phyloP scores from a whole-genome alignment of 1,140 invertebrate genomes.

The Episyrphus balteatus region DNA sequence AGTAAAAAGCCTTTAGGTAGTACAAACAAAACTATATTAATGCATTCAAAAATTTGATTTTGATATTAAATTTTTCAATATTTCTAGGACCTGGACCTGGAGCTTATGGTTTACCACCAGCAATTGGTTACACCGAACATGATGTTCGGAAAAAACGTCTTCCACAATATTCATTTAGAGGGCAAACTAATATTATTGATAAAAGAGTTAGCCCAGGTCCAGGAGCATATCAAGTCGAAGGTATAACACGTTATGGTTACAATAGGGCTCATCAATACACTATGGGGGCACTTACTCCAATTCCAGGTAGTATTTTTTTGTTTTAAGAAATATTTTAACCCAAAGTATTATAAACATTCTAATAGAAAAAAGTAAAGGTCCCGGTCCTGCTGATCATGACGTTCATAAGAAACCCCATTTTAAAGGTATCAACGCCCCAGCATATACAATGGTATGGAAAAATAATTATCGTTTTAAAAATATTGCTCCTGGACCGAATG shows the following conservation, averaged over 20 bases:
- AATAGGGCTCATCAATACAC: slow-evolving; percentile 22
- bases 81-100: slow-evolving; percentile 48
- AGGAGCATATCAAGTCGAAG: slow-evolving; percentile 23
- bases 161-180: slow-evolving; percentile 48
- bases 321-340: slow-evolving; percentile 13
- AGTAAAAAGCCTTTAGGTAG: slow-evolving; percentile 16
- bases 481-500: slow-evolving; percentile 47
- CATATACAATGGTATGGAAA: slow-evolving; percentile 43
- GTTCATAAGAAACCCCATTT: slow-evolving; percentile 39
- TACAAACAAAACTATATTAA: too few relatives aligned
- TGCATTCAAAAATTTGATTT: too few relatives aligned
- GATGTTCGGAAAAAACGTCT: slow-evolving; percentile 44
- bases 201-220: slow-evolving; percentile 20
- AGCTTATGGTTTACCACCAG: slow-evolving; percentile 46
- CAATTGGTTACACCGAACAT: slow-evolving; percentile 45
- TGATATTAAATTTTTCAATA: background rate
- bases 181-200: slow-evolving; percentile 14
- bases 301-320: background rate
- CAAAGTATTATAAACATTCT: slow-evolving; percentile 15
- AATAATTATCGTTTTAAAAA: slow-evolving; percentile 34
- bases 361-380: slow-evolving; percentile 25
- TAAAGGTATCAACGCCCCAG: slow-evolving; percentile 39
- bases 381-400: slow-evolving; percentile 46
- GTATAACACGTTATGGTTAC: slow-evolving; percentile 23
- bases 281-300: slow-evolving; percentile 20